A percentile compares a stretch with the other conserved stretches of the same genome.
Conservation (phyloP, 2,113 vertebrate species). For the Paramisgurnus dabryanus region DNA sequence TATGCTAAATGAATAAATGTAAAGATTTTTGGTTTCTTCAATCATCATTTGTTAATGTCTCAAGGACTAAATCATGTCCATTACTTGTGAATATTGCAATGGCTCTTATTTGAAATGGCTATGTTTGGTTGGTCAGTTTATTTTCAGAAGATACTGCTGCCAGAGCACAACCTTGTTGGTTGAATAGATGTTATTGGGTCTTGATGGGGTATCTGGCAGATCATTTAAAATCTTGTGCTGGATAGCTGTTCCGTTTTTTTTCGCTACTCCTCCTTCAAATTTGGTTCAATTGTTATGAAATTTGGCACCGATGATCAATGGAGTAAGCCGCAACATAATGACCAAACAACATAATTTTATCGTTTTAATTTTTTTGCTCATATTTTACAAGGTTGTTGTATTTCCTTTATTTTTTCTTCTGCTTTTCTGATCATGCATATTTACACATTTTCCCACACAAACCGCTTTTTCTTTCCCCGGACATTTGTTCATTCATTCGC, state of each 20-base stretch:
- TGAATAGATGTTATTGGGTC: background rate
- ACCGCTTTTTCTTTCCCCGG: background rate
- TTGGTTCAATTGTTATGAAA: too few species aligned
- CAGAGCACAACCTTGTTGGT: background rate
- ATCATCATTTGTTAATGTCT: conserved; percentile 19
- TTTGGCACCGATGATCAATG: too few species aligned
- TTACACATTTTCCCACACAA: background rate
- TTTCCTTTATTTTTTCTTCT: background rate
- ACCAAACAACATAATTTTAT: too few species aligned
- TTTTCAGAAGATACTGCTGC: background rate
- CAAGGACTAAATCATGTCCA: background rate
- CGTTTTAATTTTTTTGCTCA: background rate
- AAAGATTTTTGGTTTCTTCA: conserved; percentile 5
- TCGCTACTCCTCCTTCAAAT: too few species aligned
- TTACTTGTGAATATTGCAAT: conserved; percentile 4
- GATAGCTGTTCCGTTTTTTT: background rate
- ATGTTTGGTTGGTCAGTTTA: background rate
- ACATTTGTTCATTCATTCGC: background rate
- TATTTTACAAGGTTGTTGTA: background rate
- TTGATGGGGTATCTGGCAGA: background rate
- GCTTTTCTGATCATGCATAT: background rate
- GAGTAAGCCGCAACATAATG: too few species aligned
- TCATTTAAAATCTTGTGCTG: background rate
- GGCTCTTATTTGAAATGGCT: background rate
- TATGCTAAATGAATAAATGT: too few species aligned